Percentiles rank a stretch among this genome's conserved stretches.
phyloP scores from a whole-genome alignment of 1,140 invertebrate genomes.

The Drosophila obscura region DNA sequence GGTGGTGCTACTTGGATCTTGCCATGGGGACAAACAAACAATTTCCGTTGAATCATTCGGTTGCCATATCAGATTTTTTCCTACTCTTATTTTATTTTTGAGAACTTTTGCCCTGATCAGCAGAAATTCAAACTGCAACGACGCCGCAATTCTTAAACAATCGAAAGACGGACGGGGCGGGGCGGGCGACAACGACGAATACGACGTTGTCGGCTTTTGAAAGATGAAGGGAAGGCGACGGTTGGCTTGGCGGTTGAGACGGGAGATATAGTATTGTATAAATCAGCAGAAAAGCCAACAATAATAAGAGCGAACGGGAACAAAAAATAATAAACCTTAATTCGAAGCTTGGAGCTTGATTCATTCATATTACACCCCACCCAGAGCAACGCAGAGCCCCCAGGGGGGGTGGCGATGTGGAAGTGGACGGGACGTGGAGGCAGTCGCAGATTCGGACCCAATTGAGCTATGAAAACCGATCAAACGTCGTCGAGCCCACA shows the following conservation, averaged over 20 bases:
- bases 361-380: constrained; percentile 61
- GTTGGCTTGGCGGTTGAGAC: constrained; percentile 5
- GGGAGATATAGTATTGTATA: constrained; percentile 66
- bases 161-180: constrained; percentile 13
- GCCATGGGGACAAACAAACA: constrained; percentile 50
- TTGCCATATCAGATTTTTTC: constrained; percentile 28
- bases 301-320: constrained; percentile 26
- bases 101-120: constrained; percentile 64
- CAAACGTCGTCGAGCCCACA: constrained; percentile 44
- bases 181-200: constrained; percentile 22
- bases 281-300: constrained; percentile 71
- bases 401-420: neutral
- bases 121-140: constrained; percentile 78
- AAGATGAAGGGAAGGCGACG: constrained; percentile 2
- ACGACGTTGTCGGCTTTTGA: constrained; percentile 50
- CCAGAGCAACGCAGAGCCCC: neutral
- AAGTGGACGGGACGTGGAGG: neutral
- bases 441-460: constrained; percentile 30
- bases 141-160: constrained; percentile 79
- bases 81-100: constrained; percentile 22
- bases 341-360: constrained; percentile 76
- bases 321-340: constrained; percentile 79
- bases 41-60: constrained; percentile 65
- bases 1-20: constrained; percentile 6
- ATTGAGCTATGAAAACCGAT: constrained; percentile 78